Conservation (phyloP, 2,888 invertebrate genomes). For the Xanthia togata region DNA sequence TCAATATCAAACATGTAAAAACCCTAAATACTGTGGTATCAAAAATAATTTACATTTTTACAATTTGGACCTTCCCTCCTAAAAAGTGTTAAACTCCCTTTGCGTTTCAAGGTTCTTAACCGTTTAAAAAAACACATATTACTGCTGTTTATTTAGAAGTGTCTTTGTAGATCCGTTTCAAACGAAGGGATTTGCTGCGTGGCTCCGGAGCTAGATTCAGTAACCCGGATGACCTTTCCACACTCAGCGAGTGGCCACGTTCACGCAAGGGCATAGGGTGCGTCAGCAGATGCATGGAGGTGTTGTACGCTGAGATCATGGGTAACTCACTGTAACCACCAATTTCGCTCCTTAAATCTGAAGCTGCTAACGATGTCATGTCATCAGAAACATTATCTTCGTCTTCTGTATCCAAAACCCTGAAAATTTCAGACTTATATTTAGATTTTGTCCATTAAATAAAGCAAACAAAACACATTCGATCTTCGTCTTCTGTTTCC, state of each 20-base stretch:
- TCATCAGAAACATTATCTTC: constrained; percentile 77
- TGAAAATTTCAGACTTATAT: constrained; percentile 69
- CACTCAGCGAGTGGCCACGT: constrained; percentile 82
- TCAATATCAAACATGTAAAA: constrained; percentile 57
- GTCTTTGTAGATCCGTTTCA: constrained; percentile 77
- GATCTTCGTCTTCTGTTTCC: constrained; percentile 73
- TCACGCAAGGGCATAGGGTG: constrained; percentile 75
- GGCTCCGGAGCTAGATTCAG: constrained; percentile 77
- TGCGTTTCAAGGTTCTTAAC: constrained; percentile 6
- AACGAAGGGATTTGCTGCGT: constrained; percentile 85
- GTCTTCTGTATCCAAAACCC: constrained; percentile 75
- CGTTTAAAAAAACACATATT: constrained; percentile 39
- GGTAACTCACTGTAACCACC: constrained; percentile 76
- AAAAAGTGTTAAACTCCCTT: constrained; percentile 9
- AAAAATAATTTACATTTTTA: constrained; percentile 72
- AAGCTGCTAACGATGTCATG: constrained; percentile 75
- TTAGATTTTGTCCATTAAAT: background rate
- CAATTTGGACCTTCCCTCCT: constrained; percentile 36
- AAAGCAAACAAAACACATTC: constrained; percentile 28
- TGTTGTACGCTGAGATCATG: constrained; percentile 72
- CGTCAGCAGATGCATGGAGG: constrained; percentile 68
- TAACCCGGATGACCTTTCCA: constrained; percentile 79
- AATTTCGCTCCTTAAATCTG: constrained; percentile 78
- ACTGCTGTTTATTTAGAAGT: constrained; percentile 66
- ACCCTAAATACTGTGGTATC: constrained; percentile 66